Evolutionary conservation across 2,888 invertebrate genomes (phyloP), one percentile per base, ranked within the genome.

Genomic region (Sphaerophoria rueppellii): DNA sequence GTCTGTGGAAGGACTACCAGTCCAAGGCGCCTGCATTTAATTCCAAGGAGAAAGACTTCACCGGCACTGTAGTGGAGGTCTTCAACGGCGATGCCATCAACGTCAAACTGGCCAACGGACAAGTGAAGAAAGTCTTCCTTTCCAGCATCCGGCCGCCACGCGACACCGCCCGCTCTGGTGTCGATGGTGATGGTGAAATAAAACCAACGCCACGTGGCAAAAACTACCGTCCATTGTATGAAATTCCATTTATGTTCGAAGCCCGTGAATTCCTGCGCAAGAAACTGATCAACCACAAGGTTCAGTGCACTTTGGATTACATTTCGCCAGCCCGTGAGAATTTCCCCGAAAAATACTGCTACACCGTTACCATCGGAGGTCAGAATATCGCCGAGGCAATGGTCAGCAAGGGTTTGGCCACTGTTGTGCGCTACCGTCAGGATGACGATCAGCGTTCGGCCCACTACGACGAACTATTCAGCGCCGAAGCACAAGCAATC

Each of bases 241-340:
- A 99, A 91, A 96, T 99, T 89, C 99, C 99, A 1, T 98, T 97
- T 95, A 97, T 99, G 98, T 99, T 96, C 91, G 99, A 99, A 92
- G 98, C 99, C 0, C 95, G 99, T 70, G 99, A 99, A 92, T 99
- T 97, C 91, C 93, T 99, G 48, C 94, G 99, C 55, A 99, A 98
- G 91, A 98, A 98, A 90, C 93, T 99, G 12, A 95, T 99, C 89
- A 98, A 98, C 65, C 99, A 99, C 91, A 97, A 96, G 91, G 97
- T 99, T 0, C 96, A 95, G 88, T 96, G 99, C 7, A 95, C 95
- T 32, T 95, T 99, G 35, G 99, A 99, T 92, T 99, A 99, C 91
- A 96, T 98, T 82, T 99, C 99, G 90, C 98, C 98, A 1, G 96
- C 98, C 2, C 96, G 96, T 86, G 97, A 98, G 72, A 96, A 95